Conservation (phyloP, 2,888 invertebrate species). For the Pachycephus smyrnensis region DNA sequence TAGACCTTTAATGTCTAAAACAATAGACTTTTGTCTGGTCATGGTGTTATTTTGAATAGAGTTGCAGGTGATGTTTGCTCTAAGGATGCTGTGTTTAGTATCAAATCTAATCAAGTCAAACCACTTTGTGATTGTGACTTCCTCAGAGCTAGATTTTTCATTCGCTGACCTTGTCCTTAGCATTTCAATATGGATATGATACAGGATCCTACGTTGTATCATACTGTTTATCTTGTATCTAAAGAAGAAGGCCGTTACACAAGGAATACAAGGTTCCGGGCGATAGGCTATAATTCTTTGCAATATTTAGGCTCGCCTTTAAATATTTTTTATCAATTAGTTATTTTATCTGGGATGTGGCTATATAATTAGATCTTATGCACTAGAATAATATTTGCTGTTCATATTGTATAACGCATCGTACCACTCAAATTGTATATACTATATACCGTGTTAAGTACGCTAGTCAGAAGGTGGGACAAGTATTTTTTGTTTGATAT, state of each 20-base stretch:
- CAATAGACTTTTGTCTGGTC: not conserved
- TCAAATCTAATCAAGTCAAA: not conserved
- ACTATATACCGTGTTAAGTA: not conserved
- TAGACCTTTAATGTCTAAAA: conserved; percentile 30
- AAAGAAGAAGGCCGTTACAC: not conserved
- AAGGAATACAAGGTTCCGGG: not conserved
- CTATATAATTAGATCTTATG: not conserved
- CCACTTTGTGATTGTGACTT: not conserved
- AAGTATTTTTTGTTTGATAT: not conserved
- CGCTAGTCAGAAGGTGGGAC: not conserved
- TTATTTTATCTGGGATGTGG: not conserved
- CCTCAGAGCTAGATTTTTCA: not conserved
- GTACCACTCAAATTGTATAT: not conserved
- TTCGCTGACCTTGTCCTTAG: not conserved
- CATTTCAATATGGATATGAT: not conserved
- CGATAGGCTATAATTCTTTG: not conserved
- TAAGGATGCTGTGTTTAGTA: not conserved
- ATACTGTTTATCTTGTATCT: not conserved
- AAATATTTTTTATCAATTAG: not conserved
- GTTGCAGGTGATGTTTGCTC: not conserved
- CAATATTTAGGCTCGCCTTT: not conserved
- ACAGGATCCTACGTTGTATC: not conserved
- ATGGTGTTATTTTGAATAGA: not conserved
- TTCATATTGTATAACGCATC: not conserved
- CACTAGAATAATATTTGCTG: not conserved